Percentiles rank a stretch among this genome's conserved stretches.
phyloP scores from a whole-genome alignment of 2,888 invertebrate genomes.

The Brassicogethes aeneus region DNA sequence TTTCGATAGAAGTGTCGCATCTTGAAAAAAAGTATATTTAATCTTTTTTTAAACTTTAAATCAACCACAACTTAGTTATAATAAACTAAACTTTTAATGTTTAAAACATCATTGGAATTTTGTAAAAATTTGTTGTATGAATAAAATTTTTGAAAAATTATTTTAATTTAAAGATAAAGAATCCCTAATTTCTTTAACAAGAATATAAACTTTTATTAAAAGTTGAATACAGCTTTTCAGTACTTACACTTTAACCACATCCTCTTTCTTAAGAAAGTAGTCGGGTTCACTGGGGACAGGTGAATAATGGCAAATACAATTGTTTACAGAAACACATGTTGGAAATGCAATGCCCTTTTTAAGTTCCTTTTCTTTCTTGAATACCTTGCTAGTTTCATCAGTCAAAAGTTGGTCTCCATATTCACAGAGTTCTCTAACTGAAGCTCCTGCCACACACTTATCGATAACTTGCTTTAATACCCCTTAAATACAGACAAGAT shows the following conservation, averaged over 20 bases:
- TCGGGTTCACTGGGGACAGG: constrained; percentile 91
- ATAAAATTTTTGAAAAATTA: no score
- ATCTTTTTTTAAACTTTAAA: no score
- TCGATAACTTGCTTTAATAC: constrained; percentile 81
- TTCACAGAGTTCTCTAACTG: constrained; percentile 86
- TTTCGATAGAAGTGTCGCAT: no score
- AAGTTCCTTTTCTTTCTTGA: constrained; percentile 96
- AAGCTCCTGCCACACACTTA: constrained; percentile 79
- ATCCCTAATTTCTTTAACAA: no score
- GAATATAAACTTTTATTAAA: no score
- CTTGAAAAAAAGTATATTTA: no score
- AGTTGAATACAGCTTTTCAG: no score
- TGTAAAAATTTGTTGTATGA: no score
- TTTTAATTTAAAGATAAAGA: no score
- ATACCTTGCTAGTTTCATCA: constrained; percentile 92
- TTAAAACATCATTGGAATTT: no score
- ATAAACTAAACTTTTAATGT: no score
- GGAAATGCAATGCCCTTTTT: constrained; percentile 99
- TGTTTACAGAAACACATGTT: constrained; percentile 96
- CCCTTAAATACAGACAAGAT: constrained; percentile 64
- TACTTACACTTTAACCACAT: constrained; percentile 96
- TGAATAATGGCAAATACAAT: constrained; percentile 98
- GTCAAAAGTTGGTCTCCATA: constrained; percentile 78
- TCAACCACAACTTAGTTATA: no score
- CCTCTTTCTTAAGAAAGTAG: constrained; percentile 76